These are phyloP conservation scores for Mactromeris polynyma DNA, from an alignment of 2,888 invertebrate genomes.

Conservation along the genomic window DNA sequence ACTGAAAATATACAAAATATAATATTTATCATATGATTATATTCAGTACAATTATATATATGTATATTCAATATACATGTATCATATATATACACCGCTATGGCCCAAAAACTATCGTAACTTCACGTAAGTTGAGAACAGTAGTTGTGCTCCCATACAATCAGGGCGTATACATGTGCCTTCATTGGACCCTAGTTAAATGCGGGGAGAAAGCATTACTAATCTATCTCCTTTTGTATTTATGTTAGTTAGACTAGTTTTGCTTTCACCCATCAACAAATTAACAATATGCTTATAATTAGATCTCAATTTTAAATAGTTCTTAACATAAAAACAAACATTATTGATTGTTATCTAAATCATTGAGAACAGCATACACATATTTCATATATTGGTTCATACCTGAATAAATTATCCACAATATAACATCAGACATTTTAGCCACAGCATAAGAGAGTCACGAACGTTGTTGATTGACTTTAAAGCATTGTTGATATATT, in stretches of 20 bases:
- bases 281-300: background rate
- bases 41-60: no score
- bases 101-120: no score
- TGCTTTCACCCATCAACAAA: no score
- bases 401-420: background rate
- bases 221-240: no score
- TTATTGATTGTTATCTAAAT: background rate
- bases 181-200: background rate
- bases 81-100: no score
- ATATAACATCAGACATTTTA: background rate
- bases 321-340: background rate
- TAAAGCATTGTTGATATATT: conserved; percentile 10
- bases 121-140: background rate
- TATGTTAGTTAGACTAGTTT: no score
- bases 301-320: background rate
- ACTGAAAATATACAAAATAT: conserved; percentile 84
- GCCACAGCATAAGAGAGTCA: no score
- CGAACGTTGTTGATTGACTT: background rate
- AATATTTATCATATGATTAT: background rate
- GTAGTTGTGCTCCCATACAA: no score
- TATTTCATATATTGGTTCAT: background rate
- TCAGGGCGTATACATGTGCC: no score
- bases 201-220: background rate
- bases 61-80: no score
- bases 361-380: background rate